Evolutionary conservation across 1,140 invertebrate species (phyloP).

Genomic region (Nomia melanderi): DNA sequence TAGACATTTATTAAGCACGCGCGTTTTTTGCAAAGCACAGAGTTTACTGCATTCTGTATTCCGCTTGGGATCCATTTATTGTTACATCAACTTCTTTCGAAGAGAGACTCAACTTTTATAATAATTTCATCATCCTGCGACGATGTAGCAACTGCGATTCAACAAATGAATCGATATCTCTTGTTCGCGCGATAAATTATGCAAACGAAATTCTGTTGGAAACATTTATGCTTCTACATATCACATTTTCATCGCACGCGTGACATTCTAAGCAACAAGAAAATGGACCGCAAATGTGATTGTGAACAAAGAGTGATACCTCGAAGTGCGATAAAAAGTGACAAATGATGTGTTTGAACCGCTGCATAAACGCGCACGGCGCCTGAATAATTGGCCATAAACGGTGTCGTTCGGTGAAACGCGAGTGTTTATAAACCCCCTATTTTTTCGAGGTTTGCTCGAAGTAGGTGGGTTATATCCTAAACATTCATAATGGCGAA

Average conservation of each 20-base stretch:
- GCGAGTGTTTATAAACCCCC: not conserved
- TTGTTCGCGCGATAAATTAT: too few species aligned
- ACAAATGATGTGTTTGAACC: not conserved
- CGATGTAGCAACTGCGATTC: not conserved
- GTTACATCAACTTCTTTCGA: too few species aligned
- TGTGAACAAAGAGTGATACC: not conserved
- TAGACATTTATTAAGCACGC: too few species aligned
- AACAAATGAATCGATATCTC: too few species aligned
- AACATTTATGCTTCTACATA: not conserved
- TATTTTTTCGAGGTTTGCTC: conserved; percentile 17
- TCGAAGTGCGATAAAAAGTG: not conserved
- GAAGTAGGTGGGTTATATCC: conserved; percentile 60
- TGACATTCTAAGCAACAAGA: too few species aligned
- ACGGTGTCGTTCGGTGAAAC: not conserved
- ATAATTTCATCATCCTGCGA: too few species aligned
- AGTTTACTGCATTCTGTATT: too few species aligned
- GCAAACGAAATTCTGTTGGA: not conserved
- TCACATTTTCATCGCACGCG: not conserved
- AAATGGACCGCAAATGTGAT: not conserved
- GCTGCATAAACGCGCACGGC: rapidly evolving
- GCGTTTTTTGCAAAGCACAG: too few species aligned
- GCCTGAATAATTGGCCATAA: not conserved
- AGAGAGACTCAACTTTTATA: too few species aligned
- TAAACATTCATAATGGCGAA: conserved; percentile 71
- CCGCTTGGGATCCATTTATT: too few species aligned